Conservation (phyloP, 2,888 invertebrate genomes). For the Homarus gammarus region DNA sequence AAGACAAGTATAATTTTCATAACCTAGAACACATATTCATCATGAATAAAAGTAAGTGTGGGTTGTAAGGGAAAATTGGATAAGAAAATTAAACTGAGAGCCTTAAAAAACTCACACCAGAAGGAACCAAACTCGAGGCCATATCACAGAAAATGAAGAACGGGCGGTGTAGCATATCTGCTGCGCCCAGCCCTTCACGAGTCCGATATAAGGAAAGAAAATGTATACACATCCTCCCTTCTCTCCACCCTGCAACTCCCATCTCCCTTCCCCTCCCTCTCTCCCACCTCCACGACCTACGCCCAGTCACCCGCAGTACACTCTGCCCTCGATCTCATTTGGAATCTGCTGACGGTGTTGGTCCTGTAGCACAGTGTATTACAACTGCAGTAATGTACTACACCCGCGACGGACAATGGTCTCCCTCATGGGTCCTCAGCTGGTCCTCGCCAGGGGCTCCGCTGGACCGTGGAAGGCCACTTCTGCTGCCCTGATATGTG, state of each 20-base stretch:
- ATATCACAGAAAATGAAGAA: too few relatives aligned
- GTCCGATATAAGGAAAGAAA: background rate
- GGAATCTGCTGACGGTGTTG: constrained; percentile 31
- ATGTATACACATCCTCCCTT: background rate
- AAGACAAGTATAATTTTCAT: too few relatives aligned
- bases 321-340: constrained; percentile 14
- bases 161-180: too few relatives aligned
- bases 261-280: background rate
- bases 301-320: constrained; percentile 5
- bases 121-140: too few relatives aligned
- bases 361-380: constrained; percentile 33
- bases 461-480: constrained; percentile 16
- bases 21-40: too few relatives aligned
- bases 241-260: too few relatives aligned
- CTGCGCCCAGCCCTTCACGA: too few relatives aligned
- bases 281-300: background rate
- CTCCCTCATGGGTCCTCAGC: constrained; percentile 8
- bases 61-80: too few relatives aligned
- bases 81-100: too few relatives aligned
- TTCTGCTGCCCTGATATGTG: constrained; percentile 1
- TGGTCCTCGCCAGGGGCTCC: background rate
- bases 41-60: too few relatives aligned
- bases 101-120: too few relatives aligned
- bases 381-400: constrained; percentile 19
- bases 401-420: constrained; percentile 5